Conservation (phyloP, 2,113 vertebrate species). For the Ceyx melanurus region DNA sequence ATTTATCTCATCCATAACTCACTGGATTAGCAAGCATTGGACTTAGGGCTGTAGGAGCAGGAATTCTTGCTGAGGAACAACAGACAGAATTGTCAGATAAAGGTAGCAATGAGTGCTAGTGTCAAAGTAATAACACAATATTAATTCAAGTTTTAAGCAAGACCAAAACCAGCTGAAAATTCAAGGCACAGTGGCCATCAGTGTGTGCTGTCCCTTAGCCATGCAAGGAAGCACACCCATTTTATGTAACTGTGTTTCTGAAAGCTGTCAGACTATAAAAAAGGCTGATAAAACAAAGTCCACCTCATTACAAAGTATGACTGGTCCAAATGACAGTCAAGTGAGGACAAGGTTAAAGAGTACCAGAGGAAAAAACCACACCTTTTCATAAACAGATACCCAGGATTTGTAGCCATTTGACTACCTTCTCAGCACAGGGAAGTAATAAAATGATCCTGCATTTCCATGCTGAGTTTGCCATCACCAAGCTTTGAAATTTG, state of each 20-base stretch:
- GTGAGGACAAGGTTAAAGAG: neutral
- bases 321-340: neutral
- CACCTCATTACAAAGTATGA: neutral
- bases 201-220: neutral
- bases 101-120: neutral
- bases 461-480: neutral
- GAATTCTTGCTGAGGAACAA: neutral
- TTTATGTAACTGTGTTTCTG: neutral
- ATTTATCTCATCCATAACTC: neutral
- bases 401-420: neutral
- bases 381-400: neutral
- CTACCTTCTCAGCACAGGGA: neutral
- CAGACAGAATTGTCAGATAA: neutral
- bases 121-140: neutral
- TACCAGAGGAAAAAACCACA: neutral
- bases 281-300: constrained; percentile 11
- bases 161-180: neutral
- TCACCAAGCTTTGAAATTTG: neutral
- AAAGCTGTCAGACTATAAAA: neutral
- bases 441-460: neutral
- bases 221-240: neutral
- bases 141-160: neutral
- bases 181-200: neutral
- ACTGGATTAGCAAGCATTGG: neutral
- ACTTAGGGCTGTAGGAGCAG: neutral